Percentiles rank a stretch among this genome's conserved stretches.
These are phyloP conservation scores for Dinoponera quadriceps DNA, from an alignment of 1,140 invertebrate species.

Conservation along the genomic window DNA sequence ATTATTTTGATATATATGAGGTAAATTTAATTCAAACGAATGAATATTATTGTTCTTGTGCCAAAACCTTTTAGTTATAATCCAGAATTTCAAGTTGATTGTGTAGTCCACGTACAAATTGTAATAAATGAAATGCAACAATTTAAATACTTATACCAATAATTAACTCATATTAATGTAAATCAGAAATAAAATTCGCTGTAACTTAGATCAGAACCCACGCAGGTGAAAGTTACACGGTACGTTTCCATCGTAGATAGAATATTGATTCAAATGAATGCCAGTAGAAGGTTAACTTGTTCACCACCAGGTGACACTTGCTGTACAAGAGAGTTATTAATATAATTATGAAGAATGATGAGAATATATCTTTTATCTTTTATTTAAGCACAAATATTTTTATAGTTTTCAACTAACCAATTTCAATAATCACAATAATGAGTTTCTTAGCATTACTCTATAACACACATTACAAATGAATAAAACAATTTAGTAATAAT, in stretches of 20 bases:
- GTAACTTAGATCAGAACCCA: conserved; percentile 55
- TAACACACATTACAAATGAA: background rate
- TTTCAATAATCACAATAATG: background rate
- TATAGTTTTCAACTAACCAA: background rate
- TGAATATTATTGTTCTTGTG: too few relatives aligned
- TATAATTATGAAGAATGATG: background rate
- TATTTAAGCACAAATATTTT: background rate
- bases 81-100: too few relatives aligned
- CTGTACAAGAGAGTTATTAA: background rate
- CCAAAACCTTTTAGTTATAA: too few relatives aligned
- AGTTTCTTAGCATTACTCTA: background rate
- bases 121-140: background rate
- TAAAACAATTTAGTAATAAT: too few relatives aligned
- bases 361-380: too few relatives aligned
- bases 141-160: conserved; percentile 3
- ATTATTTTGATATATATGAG: too few relatives aligned
- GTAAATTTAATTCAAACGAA: too few relatives aligned
- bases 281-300: background rate
- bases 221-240: conserved; percentile 13
- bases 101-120: too few relatives aligned
- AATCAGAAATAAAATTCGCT: background rate
- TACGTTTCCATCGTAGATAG: conserved; percentile 48
- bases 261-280: conserved; percentile 45
- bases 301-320: conserved; percentile 60
- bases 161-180: conserved; percentile 4